Conservation (phyloP, 2,888 invertebrate genomes). For the Drosophila helvetica region DNA sequence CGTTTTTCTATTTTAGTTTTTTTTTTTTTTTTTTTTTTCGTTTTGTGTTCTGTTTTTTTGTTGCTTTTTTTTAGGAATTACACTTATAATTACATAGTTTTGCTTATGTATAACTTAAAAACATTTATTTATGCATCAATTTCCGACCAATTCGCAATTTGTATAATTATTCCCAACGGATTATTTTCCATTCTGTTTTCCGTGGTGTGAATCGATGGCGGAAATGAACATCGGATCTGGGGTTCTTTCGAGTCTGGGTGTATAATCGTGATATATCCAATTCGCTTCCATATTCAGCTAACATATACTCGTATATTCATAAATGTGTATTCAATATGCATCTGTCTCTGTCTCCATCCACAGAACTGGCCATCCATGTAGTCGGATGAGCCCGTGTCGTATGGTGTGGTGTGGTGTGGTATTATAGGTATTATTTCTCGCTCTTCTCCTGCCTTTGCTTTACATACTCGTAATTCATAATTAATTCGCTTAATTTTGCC, state of each 20-base stretch:
- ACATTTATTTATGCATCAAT: conserved; percentile 72
- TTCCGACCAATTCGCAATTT: conserved; percentile 58
- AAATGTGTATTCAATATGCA: conserved; percentile 69
- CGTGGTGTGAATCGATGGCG: conserved; percentile 32
- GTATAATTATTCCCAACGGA: conserved; percentile 50
- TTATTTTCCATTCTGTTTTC: conserved; percentile 23
- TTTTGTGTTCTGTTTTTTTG: conserved; percentile 42
- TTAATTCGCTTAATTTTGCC: conserved; percentile 74
- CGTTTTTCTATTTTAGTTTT: conserved; percentile 40
- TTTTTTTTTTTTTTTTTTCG: conserved; percentile 28
- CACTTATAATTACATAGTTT: conserved; percentile 82
- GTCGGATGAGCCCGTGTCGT: conserved; percentile 47
- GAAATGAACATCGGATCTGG: conserved; percentile 57
- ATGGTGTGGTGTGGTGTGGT: conserved; percentile 38
- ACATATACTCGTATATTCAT: conserved; percentile 57
- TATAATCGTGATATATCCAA: conserved; percentile 53
- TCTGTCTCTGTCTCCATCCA: conserved; percentile 5
- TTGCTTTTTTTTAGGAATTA: conserved; percentile 74
- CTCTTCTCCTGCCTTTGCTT: conserved; percentile 48
- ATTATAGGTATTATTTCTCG: conserved; percentile 31
- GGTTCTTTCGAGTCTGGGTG: conserved; percentile 26
- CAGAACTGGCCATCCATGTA: conserved; percentile 62
- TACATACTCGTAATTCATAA: conserved; percentile 73
- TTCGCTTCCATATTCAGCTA: conserved; percentile 63
- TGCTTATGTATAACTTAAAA: conserved; percentile 78